Conservation (phyloP, 2,888 invertebrate species). For the Microdon myrmicae region DNA sequence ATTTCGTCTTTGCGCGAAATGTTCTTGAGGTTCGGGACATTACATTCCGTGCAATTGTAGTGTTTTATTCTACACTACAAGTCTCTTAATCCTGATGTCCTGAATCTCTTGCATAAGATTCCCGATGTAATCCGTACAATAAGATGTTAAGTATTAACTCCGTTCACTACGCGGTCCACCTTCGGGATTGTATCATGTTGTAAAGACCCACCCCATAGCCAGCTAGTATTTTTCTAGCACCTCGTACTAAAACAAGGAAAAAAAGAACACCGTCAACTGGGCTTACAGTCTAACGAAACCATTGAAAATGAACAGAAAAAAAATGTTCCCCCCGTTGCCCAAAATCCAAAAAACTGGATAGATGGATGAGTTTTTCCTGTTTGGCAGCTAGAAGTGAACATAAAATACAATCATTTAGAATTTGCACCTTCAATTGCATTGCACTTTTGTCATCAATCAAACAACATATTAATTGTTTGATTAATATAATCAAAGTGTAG, state of each 20-base stretch:
- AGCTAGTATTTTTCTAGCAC: slow-evolving; percentile 25
- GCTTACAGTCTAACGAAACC: slow-evolving; percentile 22
- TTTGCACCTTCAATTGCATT: slow-evolving; percentile 3
- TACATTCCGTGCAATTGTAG: no score
- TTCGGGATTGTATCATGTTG: no score
- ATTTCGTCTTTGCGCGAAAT: no score
- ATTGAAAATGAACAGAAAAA: slow-evolving; percentile 2
- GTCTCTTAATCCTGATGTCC: no score
- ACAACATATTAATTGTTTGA: not conserved
- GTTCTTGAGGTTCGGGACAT: no score
- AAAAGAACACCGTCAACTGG: slow-evolving; percentile 24
- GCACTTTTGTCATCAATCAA: not conserved
- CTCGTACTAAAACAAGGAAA: slow-evolving; percentile 13
- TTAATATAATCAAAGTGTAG: not conserved
- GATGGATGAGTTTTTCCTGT: not conserved
- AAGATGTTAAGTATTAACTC: no score
- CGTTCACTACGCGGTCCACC: no score
- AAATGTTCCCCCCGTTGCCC: slow-evolving; percentile 5
- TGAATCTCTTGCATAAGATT: no score
- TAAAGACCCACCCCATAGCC: slow-evolving; percentile 39
- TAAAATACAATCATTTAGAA: slow-evolving; percentile 1
- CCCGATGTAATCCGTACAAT: no score
- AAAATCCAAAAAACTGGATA: not conserved
- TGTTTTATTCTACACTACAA: no score
- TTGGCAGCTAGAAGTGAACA: not conserved